phyloP scores from a whole-genome alignment of 1,140 invertebrate species.

The Cyrtorhinus lividipennis region DNA sequence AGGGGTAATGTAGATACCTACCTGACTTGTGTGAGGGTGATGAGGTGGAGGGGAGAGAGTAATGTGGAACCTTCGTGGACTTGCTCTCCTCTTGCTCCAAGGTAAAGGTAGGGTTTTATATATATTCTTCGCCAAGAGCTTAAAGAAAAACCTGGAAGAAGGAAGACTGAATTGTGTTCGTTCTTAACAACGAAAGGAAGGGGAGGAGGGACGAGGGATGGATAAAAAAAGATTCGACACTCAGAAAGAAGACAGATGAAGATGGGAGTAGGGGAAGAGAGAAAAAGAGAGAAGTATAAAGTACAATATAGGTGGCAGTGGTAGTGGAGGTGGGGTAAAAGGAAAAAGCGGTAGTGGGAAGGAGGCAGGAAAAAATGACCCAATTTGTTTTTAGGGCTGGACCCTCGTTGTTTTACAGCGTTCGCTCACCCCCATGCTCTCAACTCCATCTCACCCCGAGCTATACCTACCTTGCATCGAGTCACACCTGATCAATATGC shows the following conservation, averaged over 20 bases:
- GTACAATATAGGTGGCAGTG: not conserved
- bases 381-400: constrained; percentile 4
- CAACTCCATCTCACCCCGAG: too few relatives aligned
- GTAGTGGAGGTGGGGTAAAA: not conserved
- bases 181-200: too few relatives aligned
- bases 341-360: not conserved
- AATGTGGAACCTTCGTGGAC: not conserved
- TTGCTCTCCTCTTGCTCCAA: not conserved
- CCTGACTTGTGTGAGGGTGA: too few relatives aligned
- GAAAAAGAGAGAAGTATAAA: not conserved
- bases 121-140: not conserved
- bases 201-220: too few relatives aligned
- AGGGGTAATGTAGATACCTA: too few relatives aligned
- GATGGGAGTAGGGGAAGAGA: too few relatives aligned
- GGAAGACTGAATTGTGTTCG: not conserved
- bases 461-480: too few relatives aligned
- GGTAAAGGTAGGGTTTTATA: not conserved
- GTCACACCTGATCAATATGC: constrained; percentile 1
- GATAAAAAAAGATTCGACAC: too few relatives aligned
- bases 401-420: constrained; percentile 5
- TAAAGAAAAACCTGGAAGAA: too few relatives aligned
- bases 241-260: too few relatives aligned
- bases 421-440: not conserved
- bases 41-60: too few relatives aligned
- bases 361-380: constrained; percentile 1